These are phyloP conservation scores for Beroe ovata DNA, from an alignment of 37 sponge, comb jelly and placozoan genomes.

Conservation along the genomic window DNA sequence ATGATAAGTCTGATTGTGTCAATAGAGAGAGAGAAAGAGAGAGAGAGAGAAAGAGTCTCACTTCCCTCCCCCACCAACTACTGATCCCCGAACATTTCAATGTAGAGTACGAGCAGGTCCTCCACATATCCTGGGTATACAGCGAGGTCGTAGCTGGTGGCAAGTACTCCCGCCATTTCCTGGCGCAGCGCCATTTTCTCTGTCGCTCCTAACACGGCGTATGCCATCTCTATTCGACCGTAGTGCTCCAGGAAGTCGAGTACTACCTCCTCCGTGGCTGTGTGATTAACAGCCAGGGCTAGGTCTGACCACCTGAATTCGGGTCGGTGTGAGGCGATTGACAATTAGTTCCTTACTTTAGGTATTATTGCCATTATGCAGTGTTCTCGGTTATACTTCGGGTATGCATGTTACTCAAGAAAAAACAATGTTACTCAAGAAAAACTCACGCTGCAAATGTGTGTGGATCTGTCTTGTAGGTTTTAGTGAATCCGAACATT, in stretches of 20 bases:
- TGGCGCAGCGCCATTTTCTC: background rate
- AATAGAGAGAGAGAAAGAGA: too few species aligned
- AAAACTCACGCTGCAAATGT: conserved; percentile 6
- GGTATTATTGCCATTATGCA: too few species aligned
- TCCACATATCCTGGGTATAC: conserved; percentile 6
- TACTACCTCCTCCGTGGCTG: background rate
- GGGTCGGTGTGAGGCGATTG: too few species aligned
- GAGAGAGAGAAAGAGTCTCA: too few species aligned
- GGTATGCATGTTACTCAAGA: too few species aligned
- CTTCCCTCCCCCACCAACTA: too few species aligned
- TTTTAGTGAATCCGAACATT: background rate
- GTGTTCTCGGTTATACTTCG: too few species aligned
- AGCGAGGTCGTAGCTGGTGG: background rate
- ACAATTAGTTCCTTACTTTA: too few species aligned
- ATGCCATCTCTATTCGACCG: background rate
- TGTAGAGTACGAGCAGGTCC: background rate
- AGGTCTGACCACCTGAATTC: background rate
- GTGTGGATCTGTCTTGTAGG: background rate
- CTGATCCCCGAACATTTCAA: background rate
- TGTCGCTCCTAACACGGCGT: background rate
- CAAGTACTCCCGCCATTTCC: background rate
- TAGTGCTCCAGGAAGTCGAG: background rate
- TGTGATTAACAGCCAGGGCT: conserved; percentile 9
- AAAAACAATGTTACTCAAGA: too few species aligned
- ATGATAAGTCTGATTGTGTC: too few species aligned